These are phyloP conservation scores for Discoglossus pictus DNA, from an alignment of 2,797 vertebrate species.

Conservation along the genomic window DNA sequence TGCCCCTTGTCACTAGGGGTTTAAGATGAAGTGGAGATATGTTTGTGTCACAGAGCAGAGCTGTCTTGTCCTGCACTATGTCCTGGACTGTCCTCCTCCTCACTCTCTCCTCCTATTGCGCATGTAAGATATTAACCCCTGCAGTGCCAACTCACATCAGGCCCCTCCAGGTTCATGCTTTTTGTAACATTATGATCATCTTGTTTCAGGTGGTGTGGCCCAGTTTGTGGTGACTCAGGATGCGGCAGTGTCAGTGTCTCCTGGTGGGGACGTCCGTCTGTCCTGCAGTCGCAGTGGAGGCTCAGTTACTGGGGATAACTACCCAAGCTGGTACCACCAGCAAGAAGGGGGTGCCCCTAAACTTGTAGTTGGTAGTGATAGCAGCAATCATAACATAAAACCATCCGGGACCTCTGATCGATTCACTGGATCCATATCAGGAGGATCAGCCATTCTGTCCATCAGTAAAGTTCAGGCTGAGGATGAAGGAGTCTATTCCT, in stretches of 20 bases:
- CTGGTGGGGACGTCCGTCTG: neutral
- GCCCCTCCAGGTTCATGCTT: neutral
- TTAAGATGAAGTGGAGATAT: neutral
- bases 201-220: constrained; percentile 30
- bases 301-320: neutral
- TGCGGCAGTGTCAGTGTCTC: neutral
- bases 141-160: neutral
- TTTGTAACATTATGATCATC: neutral
- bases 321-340: constrained; percentile 20
- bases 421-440: neutral
- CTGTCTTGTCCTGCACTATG: constrained; percentile 21
- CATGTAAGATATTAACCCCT: constrained; percentile 15
- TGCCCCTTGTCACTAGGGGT: neutral
- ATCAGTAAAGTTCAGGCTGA: constrained; percentile 11
- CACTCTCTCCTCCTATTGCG: neutral
- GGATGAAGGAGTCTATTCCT: constrained; percentile 35
- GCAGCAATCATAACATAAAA: neutral
- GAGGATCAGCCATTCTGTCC: fast-evolving
- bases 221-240: constrained; percentile 28
- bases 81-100: constrained; percentile 11
- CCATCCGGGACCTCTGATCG: neutral
- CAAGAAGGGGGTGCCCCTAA: neutral
- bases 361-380: neutral
- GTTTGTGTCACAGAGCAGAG: neutral
- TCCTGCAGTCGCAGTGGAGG: constrained; percentile 13